phyloP scores from a whole-genome alignment of 2,888 invertebrate genomes.

The Pandemis corylana region DNA sequence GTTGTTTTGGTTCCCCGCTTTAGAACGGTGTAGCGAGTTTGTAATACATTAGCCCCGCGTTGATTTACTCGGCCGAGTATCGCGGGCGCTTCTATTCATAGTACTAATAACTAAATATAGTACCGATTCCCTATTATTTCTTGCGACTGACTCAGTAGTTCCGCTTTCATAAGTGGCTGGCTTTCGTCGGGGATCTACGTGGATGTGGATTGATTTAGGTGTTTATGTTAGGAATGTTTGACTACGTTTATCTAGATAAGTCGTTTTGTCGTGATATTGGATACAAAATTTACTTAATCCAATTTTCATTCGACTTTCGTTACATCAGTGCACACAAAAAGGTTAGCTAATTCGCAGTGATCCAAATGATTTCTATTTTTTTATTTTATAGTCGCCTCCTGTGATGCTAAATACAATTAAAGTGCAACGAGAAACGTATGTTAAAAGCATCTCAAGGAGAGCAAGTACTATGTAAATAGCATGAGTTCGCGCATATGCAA shows the following conservation, averaged over 20 bases:
- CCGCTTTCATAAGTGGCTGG: slow-evolving; percentile 64
- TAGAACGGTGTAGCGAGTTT: slow-evolving; percentile 67
- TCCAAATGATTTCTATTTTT: slow-evolving; percentile 3
- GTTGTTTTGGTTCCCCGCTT: slow-evolving; percentile 60
- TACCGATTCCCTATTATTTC: slow-evolving; percentile 81
- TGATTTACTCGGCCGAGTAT: slow-evolving; percentile 78
- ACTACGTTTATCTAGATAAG: not conserved
- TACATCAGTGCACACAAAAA: not conserved
- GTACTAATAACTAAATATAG: slow-evolving; percentile 83
- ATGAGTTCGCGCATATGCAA: slow-evolving; percentile 40
- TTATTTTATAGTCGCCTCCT: slow-evolving; percentile 28
- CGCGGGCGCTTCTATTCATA: slow-evolving; percentile 82
- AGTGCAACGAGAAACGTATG: slow-evolving; percentile 33
- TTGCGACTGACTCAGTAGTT: slow-evolving; percentile 74
- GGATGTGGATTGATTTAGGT: not conserved
- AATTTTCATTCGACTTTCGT: not conserved
- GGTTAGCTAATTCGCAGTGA: not conserved
- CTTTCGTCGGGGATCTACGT: slow-evolving; percentile 31
- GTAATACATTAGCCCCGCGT: slow-evolving; percentile 80
- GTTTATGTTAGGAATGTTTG: slow-evolving; percentile 1
- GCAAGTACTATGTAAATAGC: slow-evolving; percentile 47
- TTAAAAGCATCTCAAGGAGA: slow-evolving; percentile 50
- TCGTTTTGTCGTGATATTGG: not conserved
- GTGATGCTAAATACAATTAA: slow-evolving; percentile 37
- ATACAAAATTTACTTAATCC: not conserved